Evolutionary conservation across 2,888 invertebrate species (phyloP).

Genomic region (Gasteruption jaculator): DNA sequence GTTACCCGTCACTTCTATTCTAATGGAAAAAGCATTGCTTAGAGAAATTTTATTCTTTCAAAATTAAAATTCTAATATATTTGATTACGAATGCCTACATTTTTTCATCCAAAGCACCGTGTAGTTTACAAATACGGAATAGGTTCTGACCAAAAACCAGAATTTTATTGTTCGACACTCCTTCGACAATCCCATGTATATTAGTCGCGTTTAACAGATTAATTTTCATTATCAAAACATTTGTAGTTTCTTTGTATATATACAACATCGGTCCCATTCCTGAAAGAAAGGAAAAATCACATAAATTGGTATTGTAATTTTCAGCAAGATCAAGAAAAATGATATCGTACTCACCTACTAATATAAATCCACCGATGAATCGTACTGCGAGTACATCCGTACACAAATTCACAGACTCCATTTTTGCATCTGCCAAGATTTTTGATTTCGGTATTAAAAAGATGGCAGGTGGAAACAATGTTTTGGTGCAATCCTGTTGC

Average conservation of each 20-base stretch:
- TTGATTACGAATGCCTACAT: too few relatives aligned
- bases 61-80: too few relatives aligned
- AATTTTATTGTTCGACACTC: slow-evolving; percentile 30
- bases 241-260: slow-evolving; percentile 23
- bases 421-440: slow-evolving; percentile 1
- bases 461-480: not conserved
- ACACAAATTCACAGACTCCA: slow-evolving; percentile 18
- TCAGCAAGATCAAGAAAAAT: not conserved
- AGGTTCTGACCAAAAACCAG: slow-evolving; percentile 42
- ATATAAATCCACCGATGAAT: slow-evolving; percentile 30
- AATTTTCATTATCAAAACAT: slow-evolving; percentile 26
- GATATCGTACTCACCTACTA: slow-evolving; percentile 36
- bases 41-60: too few relatives aligned
- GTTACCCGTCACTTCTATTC: too few relatives aligned
- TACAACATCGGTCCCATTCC: slow-evolving; percentile 38
- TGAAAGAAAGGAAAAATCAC: slow-evolving; percentile 23
- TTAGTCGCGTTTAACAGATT: slow-evolving; percentile 35
- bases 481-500: slow-evolving; percentile 9
- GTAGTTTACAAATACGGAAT: slow-evolving; percentile 31
- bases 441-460: not conserved
- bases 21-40: too few relatives aligned
- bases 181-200: slow-evolving; percentile 38
- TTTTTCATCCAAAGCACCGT: too few relatives aligned
- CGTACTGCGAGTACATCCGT: slow-evolving; percentile 40
- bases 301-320: too few relatives aligned